Evolutionary conservation across 2,113 vertebrate genomes (phyloP).

Genomic region (Phyllostomus hastatus): DNA sequence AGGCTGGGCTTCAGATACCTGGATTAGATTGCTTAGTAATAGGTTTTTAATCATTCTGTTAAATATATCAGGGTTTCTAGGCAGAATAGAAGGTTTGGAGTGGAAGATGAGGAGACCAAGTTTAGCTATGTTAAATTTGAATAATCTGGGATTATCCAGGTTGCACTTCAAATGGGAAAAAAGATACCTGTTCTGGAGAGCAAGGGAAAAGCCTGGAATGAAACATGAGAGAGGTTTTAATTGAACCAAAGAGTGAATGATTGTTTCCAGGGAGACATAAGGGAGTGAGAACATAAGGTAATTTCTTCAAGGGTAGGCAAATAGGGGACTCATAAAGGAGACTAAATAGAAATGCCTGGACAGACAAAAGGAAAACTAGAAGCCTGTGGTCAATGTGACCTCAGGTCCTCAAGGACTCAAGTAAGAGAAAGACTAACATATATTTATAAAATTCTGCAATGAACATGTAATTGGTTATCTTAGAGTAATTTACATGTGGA

Average conservation of each 20-base stretch:
- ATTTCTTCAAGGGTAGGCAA: background rate
- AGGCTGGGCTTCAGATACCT: too few species aligned
- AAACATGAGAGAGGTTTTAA: background rate
- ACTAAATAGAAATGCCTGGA: background rate
- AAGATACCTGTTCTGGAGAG: background rate
- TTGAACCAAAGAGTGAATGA: background rate
- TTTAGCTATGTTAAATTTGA: background rate
- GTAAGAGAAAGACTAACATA: background rate
- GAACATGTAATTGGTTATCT: background rate
- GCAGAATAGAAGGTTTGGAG: background rate
- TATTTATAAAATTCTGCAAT: background rate
- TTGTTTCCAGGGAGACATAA: background rate
- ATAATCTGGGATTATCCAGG: background rate
- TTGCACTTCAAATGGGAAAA: background rate
- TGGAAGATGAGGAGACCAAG: background rate
- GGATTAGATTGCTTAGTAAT: background rate
- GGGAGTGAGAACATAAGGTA: background rate
- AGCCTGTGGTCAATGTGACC: background rate
- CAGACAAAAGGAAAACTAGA: background rate
- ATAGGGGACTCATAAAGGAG: background rate
- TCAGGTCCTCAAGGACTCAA: background rate
- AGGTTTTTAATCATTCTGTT: background rate
- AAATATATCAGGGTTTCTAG: background rate
- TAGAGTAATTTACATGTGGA: background rate
- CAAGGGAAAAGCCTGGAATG: background rate